A percentile compares a stretch with the other conserved stretches of the same genome.
Conservation (phyloP, 2,113 vertebrate genomes). For the Gopherus flavomarginatus region DNA sequence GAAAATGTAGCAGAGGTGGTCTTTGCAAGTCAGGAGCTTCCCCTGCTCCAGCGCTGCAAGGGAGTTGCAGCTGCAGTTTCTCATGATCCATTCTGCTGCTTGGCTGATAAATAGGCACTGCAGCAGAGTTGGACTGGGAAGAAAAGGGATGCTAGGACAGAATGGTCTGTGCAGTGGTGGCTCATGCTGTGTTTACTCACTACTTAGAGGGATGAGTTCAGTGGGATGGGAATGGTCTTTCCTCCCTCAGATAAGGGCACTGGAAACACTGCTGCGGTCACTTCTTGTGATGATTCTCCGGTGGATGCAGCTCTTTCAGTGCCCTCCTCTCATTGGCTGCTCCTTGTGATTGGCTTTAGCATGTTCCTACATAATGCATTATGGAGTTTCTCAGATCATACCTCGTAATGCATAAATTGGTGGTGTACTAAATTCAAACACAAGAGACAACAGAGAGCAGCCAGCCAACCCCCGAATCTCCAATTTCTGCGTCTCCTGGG, state of each 20-base stretch:
- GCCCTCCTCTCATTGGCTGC: neutral
- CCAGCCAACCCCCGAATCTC: fast-evolving
- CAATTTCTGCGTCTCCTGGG: fast-evolving
- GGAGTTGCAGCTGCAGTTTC: neutral
- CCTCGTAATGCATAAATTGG: neutral
- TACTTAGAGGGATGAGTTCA: neutral
- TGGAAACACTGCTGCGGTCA: neutral
- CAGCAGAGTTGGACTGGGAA: neutral
- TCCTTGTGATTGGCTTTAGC: fast-evolving
- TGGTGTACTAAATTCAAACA: neutral
- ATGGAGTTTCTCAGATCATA: fast-evolving
- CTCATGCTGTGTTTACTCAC: neutral
- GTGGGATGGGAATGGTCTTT: neutral
- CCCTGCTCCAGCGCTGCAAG: neutral
- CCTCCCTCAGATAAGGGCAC: neutral
- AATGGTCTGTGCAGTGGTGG: neutral
- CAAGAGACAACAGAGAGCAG: fast-evolving
- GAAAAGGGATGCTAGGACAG: neutral
- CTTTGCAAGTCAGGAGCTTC: neutral
- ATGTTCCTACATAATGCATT: fast-evolving
- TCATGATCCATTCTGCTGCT: neutral
- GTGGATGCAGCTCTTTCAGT: fast-evolving
- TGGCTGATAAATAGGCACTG: neutral
- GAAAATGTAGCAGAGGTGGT: neutral
- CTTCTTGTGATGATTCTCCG: fast-evolving